Percentiles rank a stretch among this genome's conserved stretches.
These are phyloP conservation scores for Pandemis corylana DNA, from an alignment of 2,888 invertebrate species.

Conservation along the genomic window DNA sequence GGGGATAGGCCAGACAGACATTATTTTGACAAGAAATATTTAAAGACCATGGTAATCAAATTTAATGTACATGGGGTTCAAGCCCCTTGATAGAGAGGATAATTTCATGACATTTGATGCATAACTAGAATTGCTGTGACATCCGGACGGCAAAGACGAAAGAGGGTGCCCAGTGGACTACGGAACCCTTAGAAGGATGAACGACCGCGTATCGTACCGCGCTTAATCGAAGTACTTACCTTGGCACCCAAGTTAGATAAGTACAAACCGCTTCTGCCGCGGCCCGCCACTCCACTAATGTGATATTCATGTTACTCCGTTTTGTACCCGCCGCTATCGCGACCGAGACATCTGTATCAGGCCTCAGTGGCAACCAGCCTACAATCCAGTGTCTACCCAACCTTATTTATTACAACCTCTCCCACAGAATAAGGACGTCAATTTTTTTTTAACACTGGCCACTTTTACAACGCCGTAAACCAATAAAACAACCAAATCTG, in stretches of 20 bases:
- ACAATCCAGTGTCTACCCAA: conserved; percentile 50
- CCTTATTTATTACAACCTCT: conserved; percentile 78
- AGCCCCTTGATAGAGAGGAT: no score
- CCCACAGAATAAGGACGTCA: conserved; percentile 53
- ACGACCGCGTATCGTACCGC: conserved; percentile 19
- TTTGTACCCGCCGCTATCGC: conserved; percentile 79
- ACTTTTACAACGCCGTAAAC: conserved; percentile 36
- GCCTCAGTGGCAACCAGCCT: conserved; percentile 72
- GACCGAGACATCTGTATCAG: conserved; percentile 80
- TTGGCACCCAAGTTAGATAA: conserved; percentile 42
- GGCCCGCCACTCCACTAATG: conserved; percentile 67
- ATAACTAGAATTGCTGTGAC: no score
- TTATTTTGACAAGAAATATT: no score
- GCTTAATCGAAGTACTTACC: conserved; percentile 37
- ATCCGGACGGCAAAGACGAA: background rate
- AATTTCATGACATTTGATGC: no score
- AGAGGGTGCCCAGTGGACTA: background rate
- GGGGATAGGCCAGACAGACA: no score
- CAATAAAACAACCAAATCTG: conserved; percentile 39
- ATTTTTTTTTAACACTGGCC: conserved; percentile 36
- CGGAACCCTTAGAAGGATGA: conserved; percentile 13
- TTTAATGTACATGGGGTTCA: no score
- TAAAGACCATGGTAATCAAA: no score
- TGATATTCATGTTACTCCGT: conserved; percentile 80
- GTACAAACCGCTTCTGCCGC: conserved; percentile 40